Conservation (phyloP, 2,797 vertebrate species). For the Columba guinea region DNA sequence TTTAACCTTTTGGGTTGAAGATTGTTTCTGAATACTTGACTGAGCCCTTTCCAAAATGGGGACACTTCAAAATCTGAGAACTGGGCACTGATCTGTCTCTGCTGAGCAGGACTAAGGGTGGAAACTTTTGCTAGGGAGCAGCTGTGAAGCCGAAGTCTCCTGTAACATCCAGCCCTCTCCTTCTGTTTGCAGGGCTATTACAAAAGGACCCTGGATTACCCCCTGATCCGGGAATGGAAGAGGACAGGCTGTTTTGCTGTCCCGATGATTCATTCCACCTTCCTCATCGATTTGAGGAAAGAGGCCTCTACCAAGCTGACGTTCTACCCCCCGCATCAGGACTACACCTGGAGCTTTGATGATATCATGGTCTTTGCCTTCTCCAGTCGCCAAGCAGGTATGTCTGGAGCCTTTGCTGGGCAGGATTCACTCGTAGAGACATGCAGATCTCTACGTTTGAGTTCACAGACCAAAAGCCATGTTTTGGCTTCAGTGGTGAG, state of each 20-base stretch:
- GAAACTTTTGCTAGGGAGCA: background rate
- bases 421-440: background rate
- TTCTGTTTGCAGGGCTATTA: constrained; percentile 88
- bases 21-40: background rate
- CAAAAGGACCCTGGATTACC: constrained; percentile 91
- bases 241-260: constrained; percentile 89
- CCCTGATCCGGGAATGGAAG: constrained; percentile 96
- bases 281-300: constrained; percentile 91
- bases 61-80: background rate
- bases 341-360: constrained; percentile 97
- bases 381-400: constrained; percentile 92
- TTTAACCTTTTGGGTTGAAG: background rate
- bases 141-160: background rate
- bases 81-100: background rate
- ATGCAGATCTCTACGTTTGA: background rate
- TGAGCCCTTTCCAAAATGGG: background rate
- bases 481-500: background rate
- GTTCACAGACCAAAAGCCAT: background rate
- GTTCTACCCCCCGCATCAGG: constrained; percentile 92
- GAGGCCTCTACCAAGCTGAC: constrained; percentile 82
- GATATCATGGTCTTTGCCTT: constrained; percentile 99
- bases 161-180: background rate
- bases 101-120: background rate
- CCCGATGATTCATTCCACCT: constrained; percentile 96
- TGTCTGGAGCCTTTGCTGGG: constrained; percentile 3